Percentiles rank a stretch among this genome's conserved stretches.
Evolutionary conservation across 2,888 invertebrate species (phyloP).

Genomic region (Chironomus riparius): DNA sequence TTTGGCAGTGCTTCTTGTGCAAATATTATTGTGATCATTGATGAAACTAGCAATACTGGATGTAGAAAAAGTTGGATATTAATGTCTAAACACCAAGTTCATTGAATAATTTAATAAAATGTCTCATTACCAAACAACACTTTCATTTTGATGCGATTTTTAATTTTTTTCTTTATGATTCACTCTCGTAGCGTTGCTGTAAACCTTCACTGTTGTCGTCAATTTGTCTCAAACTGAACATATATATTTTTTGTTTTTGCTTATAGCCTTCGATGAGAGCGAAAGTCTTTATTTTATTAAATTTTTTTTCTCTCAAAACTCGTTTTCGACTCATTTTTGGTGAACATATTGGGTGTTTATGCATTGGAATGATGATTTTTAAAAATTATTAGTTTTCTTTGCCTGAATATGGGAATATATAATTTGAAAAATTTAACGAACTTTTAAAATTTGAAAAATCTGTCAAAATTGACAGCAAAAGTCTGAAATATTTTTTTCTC

Average conservation of each 20-base stretch:
- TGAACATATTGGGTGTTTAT: neutral
- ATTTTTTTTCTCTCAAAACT: neutral
- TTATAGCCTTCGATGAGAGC: neutral
- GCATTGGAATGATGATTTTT: neutral
- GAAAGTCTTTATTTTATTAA: neutral
- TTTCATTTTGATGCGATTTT: too few relatives aligned
- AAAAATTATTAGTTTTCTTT: too few relatives aligned
- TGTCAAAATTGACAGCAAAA: too few relatives aligned
- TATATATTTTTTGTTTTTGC: neutral
- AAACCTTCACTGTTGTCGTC: neutral
- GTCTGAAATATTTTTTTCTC: too few relatives aligned
- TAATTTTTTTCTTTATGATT: too few relatives aligned
- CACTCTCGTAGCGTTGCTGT: neutral
- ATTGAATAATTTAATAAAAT: too few relatives aligned
- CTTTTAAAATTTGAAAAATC: neutral
- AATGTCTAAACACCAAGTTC: too few relatives aligned
- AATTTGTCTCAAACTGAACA: neutral
- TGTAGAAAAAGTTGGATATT: neutral
- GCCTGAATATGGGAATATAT: too few relatives aligned
- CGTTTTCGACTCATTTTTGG: neutral
- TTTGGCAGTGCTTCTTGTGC: neutral
- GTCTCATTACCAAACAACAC: too few relatives aligned
- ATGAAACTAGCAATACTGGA: neutral
- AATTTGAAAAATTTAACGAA: neutral
- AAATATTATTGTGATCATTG: neutral